Evolutionary conservation across 2,888 invertebrate genomes (phyloP).

Genomic region (Iselma pallidipennis): DNA sequence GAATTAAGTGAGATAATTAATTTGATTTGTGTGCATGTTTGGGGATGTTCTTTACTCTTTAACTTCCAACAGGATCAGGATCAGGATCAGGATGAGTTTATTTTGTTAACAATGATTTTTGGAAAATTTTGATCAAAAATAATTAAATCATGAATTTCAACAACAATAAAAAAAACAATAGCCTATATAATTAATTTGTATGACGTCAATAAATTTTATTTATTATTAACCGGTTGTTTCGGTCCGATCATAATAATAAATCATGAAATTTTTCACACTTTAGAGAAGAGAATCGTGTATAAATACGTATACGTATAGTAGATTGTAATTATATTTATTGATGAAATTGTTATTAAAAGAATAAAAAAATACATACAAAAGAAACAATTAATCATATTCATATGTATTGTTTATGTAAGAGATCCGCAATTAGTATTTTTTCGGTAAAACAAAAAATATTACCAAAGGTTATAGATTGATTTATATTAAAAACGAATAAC

Average conservation of each 20-base stretch:
- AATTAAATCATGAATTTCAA: neutral
- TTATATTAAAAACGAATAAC: neutral
- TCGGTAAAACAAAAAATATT: neutral
- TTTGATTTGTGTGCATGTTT: neutral
- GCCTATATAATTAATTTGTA: neutral
- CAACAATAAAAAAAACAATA: neutral
- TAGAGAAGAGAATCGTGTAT: neutral
- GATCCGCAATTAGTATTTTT: neutral
- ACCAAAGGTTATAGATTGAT: neutral
- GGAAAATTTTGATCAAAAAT: too few relatives aligned
- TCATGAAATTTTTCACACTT: neutral
- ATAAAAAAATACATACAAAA: too few relatives aligned
- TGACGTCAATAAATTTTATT: neutral
- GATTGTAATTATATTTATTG: neutral
- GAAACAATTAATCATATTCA: too few relatives aligned
- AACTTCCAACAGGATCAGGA: too few relatives aligned
- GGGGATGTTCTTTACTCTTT: neutral
- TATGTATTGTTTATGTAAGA: neutral
- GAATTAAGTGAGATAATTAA: neutral
- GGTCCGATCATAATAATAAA: neutral
- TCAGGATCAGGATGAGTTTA: too few relatives aligned
- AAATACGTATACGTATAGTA: neutral
- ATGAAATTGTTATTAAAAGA: neutral
- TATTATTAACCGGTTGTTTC: neutral
- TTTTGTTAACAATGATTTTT: neutral